Conservation (phyloP, 2,888 invertebrate species). For the Rhabditoides inermis region DNA sequence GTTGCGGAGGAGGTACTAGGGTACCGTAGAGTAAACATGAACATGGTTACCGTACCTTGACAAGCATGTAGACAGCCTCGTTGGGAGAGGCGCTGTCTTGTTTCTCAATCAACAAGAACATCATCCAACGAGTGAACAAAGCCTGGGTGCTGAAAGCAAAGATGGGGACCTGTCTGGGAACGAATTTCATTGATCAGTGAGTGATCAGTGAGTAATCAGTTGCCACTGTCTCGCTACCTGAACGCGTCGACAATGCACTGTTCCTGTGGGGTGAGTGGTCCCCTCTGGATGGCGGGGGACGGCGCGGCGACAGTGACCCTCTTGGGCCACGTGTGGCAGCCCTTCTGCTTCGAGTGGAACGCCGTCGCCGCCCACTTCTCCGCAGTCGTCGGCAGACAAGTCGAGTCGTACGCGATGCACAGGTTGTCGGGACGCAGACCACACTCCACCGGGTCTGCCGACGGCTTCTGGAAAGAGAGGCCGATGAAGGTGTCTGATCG, state of each 20-base stretch:
- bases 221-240: no score
- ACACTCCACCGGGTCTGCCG: no score
- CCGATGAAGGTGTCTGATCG: no score
- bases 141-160: background rate
- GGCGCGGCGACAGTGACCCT: slow-evolving; percentile 1
- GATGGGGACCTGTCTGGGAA: background rate
- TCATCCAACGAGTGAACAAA: no score
- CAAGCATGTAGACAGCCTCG: slow-evolving; percentile 6
- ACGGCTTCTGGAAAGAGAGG: no score
- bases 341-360: slow-evolving; percentile 18
- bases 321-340: slow-evolving; percentile 20
- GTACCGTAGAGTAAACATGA: background rate
- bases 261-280: slow-evolving; percentile 7
- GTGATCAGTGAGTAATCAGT: background rate
- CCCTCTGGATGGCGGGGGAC: slow-evolving; percentile 1
- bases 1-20: slow-evolving; percentile 22
- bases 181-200: background rate
- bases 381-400: slow-evolving; percentile 19
- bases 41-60: background rate
- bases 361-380: slow-evolving; percentile 22
- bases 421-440: slow-evolving; percentile 10
- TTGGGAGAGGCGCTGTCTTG: background rate
- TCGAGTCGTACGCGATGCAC: slow-evolving; percentile 23
- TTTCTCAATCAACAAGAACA: no score
- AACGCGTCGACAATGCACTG: slow-evolving; percentile 13